Evolutionary conservation across 1,140 invertebrate genomes (phyloP).

Genomic region (Drosophila nebulosa): DNA sequence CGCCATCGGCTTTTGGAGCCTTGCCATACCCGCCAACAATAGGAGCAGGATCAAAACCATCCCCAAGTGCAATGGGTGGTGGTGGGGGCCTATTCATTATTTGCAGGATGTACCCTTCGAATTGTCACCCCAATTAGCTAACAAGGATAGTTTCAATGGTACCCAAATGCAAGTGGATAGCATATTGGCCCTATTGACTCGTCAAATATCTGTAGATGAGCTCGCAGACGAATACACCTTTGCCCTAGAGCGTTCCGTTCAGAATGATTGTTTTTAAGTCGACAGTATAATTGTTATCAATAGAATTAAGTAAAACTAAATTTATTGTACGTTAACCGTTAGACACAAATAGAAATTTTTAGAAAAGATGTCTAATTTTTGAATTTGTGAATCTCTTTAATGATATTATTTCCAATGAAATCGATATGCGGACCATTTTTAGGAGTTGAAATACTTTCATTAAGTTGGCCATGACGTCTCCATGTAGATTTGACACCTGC

Average conservation of each 20-base stretch:
- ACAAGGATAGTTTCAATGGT: constrained; percentile 47
- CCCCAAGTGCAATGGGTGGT: neutral
- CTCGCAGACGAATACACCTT: constrained; percentile 70
- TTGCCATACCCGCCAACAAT: constrained; percentile 56
- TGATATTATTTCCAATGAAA: no score
- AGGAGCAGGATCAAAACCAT: neutral
- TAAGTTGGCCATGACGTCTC: neutral
- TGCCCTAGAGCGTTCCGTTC: constrained; percentile 65
- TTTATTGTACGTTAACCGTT: constrained; percentile 15
- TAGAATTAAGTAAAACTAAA: neutral
- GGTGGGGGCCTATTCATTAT: constrained; percentile 51
- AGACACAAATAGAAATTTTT: neutral
- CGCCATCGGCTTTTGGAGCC: constrained; percentile 34
- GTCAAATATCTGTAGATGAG: constrained; percentile 67
- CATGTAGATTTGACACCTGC: neutral
- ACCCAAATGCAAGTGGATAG: constrained; percentile 69
- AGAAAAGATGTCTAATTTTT: no score
- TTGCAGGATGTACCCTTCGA: constrained; percentile 77
- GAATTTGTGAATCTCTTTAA: no score
- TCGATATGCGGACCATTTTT: no score
- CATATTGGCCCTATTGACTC: constrained; percentile 69
- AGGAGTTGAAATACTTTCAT: no score
- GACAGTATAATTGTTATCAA: neutral
- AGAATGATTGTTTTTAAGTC: constrained; percentile 65
- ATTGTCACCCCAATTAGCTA: constrained; percentile 58